Evolutionary conservation across 2,113 vertebrate genomes (phyloP), one percentile per base, ranked within the genome.

Genomic region (Amphiprion ocellaris): DNA sequence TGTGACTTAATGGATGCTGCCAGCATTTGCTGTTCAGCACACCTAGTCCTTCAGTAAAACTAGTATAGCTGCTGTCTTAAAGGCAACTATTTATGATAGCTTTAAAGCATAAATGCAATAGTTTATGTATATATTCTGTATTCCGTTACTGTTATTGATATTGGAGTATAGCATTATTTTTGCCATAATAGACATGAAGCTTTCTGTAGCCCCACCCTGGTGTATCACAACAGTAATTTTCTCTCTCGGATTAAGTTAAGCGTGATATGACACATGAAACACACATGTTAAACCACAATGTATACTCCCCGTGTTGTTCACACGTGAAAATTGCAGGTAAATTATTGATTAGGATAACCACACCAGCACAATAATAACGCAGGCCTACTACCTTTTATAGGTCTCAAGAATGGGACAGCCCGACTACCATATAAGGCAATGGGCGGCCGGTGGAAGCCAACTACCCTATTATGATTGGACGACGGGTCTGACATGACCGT

Each of bases 401-500:
- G 14, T 21, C 26, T 66, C 4, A 46, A 28, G 14, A 11, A 28
- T 19, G 52, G 46, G 37, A 64, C 67, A 1, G 5, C 79, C 77
- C 47, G 0, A 4, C 7, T 72, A 3, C 91, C 90, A 81, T 88
- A 93, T 80, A 82, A 84, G 90, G 93, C 8, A 33, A 81, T 92
- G 90, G 94, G 92, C 68, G 94, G 91, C 80, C 64, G 0, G 5
- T 4, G 21, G 0, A 30, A 54, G 6, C 63, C 77, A 53, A 63
- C 79, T 28, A 62, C 66, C 23, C 1, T 16, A 23, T n/a, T 79
- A 24, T 89, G 88, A 94, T 95, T 95, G 94, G 93, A 52, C 0
- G 1, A 24, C 0, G 0, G 0, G 70, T 39, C 91, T 94, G 94
- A 94, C 90, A 94, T 92, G 93, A 94, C 92, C 39, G 37, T 26